Percentiles rank a stretch among this genome's conserved stretches.
Evolutionary conservation across 2,797 vertebrate species (phyloP).

Genomic region (Scleropages formosus): DNA sequence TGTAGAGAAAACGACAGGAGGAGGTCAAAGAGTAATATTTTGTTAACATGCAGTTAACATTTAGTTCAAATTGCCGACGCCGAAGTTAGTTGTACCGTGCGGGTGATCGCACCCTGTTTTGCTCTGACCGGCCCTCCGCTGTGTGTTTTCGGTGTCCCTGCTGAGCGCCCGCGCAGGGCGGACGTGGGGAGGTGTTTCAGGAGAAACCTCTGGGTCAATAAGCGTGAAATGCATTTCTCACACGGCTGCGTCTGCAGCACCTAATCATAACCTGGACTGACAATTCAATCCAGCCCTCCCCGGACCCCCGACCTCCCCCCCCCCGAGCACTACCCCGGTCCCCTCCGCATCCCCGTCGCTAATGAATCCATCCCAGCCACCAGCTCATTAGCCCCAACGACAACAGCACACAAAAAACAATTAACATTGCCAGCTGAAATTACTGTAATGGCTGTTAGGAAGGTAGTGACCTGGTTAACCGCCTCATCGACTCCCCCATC

Average conservation of each 20-base stretch:
- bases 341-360: slow-evolving; percentile 30
- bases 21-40: too few species aligned
- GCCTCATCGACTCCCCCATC: slow-evolving; percentile 28
- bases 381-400: slow-evolving; percentile 55
- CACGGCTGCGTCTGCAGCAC: slow-evolving; percentile 66
- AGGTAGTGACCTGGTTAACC: slow-evolving; percentile 65
- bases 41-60: background rate
- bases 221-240: slow-evolving; percentile 75
- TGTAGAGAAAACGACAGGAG: too few species aligned
- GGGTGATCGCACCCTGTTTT: background rate
- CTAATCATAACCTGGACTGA: slow-evolving; percentile 75
- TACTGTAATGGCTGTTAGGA: slow-evolving; percentile 67
- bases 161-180: too few species aligned
- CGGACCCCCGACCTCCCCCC: slow-evolving; percentile 40
- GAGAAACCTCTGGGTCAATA: slow-evolving; percentile 67
- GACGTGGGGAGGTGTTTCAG: slow-evolving; percentile 36
- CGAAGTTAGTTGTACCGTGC: background rate
- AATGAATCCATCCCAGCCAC: slow-evolving; percentile 47
- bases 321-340: slow-evolving; percentile 26
- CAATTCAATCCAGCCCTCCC: slow-evolving; percentile 65
- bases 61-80: background rate
- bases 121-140: background rate
- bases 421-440: slow-evolving; percentile 65
- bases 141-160: background rate
- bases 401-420: slow-evolving; percentile 51